phyloP scores from a whole-genome alignment of 1,140 invertebrate genomes.

The Idris sp. region DNA sequence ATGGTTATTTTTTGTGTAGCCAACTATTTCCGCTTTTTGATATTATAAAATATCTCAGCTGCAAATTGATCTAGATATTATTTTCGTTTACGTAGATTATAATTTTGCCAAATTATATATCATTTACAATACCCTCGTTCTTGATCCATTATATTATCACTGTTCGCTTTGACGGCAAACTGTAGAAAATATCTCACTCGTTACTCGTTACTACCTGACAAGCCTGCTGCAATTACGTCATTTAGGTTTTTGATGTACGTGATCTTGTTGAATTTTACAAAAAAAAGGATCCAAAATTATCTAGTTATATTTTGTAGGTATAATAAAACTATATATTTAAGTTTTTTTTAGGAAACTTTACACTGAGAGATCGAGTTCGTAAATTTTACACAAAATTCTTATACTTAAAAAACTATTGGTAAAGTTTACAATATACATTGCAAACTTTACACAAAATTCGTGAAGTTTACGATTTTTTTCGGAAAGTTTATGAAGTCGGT shows the following conservation, averaged over 20 bases:
- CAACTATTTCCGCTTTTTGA: too few relatives aligned
- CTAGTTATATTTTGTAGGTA: too few relatives aligned
- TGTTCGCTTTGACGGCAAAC: slow-evolving; percentile 26
- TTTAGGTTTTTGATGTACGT: slow-evolving; percentile 26
- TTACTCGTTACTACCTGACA: slow-evolving; percentile 25
- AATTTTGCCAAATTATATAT: slow-evolving; percentile 43
- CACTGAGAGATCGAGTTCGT: too few relatives aligned
- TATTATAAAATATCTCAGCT: not conserved
- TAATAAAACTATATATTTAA: too few relatives aligned
- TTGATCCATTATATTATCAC: slow-evolving; percentile 39
- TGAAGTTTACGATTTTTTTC: too few relatives aligned
- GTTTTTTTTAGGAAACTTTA: too few relatives aligned
- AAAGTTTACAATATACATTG: too few relatives aligned
- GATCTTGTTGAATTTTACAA: slow-evolving; percentile 19
- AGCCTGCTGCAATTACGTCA: slow-evolving; percentile 24
- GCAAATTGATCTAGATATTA: slow-evolving; percentile 10
- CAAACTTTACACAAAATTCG: too few relatives aligned
- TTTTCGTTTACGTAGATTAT: slow-evolving; percentile 10
- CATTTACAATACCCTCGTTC: slow-evolving; percentile 36
- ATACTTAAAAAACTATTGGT: too few relatives aligned
- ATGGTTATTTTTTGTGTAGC: too few relatives aligned
- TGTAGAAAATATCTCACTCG: slow-evolving; percentile 21
- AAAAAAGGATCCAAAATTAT: slow-evolving; percentile 4
- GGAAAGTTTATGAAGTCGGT: too few relatives aligned
- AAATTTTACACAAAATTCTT: too few relatives aligned